phyloP scores from a whole-genome alignment of 2,113 vertebrate species.

The Phalacrocorax brasilianus region DNA sequence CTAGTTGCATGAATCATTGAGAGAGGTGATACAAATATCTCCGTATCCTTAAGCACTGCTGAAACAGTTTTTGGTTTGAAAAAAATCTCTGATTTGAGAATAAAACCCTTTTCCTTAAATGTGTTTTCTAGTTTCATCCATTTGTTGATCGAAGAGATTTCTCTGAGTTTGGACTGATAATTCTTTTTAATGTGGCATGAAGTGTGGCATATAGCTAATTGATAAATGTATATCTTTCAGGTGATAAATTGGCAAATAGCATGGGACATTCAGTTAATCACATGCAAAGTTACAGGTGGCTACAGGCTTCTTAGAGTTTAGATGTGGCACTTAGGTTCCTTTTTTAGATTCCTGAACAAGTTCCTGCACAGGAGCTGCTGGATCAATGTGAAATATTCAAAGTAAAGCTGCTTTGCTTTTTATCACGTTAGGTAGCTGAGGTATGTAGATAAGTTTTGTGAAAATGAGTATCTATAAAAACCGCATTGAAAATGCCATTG shows the following conservation, averaged over 20 bases:
- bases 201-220: background rate
- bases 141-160: background rate
- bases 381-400: background rate
- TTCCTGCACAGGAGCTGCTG: background rate
- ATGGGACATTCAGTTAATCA: background rate
- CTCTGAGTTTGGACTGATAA: background rate
- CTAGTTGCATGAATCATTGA: background rate
- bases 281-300: background rate
- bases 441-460: background rate
- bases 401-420: background rate
- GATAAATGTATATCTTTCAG: background rate
- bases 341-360: background rate
- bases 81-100: background rate
- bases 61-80: background rate
- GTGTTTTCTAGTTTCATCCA: background rate
- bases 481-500: background rate
- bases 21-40: background rate
- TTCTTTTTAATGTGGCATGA: background rate
- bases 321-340: background rate
- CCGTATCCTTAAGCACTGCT: background rate
- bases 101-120: background rate
- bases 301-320: background rate
- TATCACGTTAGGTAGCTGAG: background rate
- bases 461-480: background rate
- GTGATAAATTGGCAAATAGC: background rate